Conservation (phyloP, 2,113 vertebrate genomes). For the Zingel zingel region DNA sequence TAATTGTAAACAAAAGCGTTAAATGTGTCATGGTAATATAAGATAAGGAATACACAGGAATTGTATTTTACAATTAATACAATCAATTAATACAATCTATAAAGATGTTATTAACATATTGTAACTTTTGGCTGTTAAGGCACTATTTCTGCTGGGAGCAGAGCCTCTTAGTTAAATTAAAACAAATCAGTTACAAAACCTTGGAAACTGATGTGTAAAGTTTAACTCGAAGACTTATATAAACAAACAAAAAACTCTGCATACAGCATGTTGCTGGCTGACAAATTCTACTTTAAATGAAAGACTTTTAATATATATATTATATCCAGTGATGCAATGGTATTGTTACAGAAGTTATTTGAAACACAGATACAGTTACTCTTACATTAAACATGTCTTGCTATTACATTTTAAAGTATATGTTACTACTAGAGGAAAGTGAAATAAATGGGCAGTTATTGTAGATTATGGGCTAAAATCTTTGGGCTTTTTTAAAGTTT, state of each 20-base stretch:
- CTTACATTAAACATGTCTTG: neutral
- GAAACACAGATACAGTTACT: neutral
- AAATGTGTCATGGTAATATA: neutral
- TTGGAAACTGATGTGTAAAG: neutral
- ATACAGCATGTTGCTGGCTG: no score
- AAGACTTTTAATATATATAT: neutral
- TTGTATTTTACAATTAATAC: neutral
- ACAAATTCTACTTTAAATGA: neutral
- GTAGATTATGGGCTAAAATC: neutral
- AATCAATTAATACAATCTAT: neutral
- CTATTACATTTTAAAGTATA: neutral
- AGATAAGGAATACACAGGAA: neutral
- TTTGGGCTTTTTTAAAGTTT: no score
- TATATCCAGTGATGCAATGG: neutral
- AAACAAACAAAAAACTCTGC: neutral
- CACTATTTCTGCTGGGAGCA: neutral
- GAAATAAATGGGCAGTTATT: neutral
- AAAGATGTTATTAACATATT: neutral
- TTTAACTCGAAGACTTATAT: neutral
- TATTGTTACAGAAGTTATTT: neutral
- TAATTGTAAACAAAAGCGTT: conserved; percentile 56
- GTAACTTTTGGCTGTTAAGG: neutral
- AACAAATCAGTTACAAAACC: neutral
- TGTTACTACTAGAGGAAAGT: no score
- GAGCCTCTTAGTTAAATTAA: neutral